These are phyloP conservation scores for Scaptomyza montana DNA, from an alignment of 1,140 invertebrate genomes.

Conservation along the genomic window DNA sequence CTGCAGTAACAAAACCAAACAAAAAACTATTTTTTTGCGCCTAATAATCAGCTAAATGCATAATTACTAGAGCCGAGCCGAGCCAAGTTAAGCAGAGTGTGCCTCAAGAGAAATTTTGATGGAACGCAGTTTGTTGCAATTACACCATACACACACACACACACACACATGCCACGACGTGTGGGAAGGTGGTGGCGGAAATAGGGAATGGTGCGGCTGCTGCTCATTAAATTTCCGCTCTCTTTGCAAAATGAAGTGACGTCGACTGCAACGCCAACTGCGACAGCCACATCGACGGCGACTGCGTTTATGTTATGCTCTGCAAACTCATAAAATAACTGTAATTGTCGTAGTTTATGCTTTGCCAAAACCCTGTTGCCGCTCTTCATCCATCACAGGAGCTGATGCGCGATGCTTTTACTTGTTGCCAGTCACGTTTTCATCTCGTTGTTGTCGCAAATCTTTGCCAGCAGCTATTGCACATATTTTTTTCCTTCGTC, in stretches of 20 bases:
- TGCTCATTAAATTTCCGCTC: constrained; percentile 82
- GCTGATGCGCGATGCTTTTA: constrained; percentile 12
- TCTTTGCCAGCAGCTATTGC: constrained; percentile 45
- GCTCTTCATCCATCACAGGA: constrained; percentile 45
- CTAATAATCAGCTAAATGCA: constrained; percentile 78
- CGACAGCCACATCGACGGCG: neutral
- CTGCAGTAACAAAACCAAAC: neutral
- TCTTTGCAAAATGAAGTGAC: constrained; percentile 77
- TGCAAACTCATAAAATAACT: constrained; percentile 81
- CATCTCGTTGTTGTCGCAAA: constrained; percentile 43
- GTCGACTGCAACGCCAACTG: constrained; percentile 14
- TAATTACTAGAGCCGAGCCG: constrained; percentile 52
- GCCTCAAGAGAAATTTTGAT: constrained; percentile 46
- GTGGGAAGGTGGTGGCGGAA: constrained; percentile 7
- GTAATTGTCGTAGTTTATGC: constrained; percentile 73
- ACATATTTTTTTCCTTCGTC: constrained; percentile 11
- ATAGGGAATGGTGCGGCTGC: constrained; percentile 9
- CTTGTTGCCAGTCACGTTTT: constrained; percentile 62
- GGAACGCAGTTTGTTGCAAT: constrained; percentile 35
- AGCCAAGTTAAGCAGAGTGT: neutral
- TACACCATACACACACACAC: constrained; percentile 9
- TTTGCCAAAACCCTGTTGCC: constrained; percentile 55
- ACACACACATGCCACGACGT: constrained; percentile 1
- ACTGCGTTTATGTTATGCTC: constrained; percentile 64
- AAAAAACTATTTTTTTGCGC: constrained; percentile 38